Base-by-base conservation (phyloP, 2,888 invertebrate species). In the Oscheius sp. region DNA sequence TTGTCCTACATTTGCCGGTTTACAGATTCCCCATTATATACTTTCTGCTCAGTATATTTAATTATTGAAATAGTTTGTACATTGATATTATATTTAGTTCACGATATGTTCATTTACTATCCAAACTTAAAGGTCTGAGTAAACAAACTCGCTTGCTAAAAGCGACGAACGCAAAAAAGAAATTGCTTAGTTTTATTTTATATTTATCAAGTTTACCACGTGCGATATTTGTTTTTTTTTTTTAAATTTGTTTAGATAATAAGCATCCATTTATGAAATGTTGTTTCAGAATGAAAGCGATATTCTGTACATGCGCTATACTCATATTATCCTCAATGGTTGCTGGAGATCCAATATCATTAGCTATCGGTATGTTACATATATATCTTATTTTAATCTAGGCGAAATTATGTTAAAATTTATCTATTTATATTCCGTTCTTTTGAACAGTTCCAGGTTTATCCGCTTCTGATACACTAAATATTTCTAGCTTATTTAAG, bases 311-410 rank as follows among this genome's bases (percentile, higher is more conserved):
- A 21, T 49, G 13, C 35, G 35, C 35, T 49, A 49, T 49, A 49
- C 13, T 13, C 5, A 7, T 49, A 13, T 18, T 49, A 21, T 49
- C 21, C 21, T 21, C 16, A 13, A 49, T 49, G 21, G 43, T 21
- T 5, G 43, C 21, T 41, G 61, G 61, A 43, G 61, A 61, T 43
- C 61, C 61, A 9, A 43, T 61, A 41, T 43, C 61, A 18, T 45
- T 61, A 43, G 61, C 43, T n/a, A 43, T 61, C 18, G 43, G 61
- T 61, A 13, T 41, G 61, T 45, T 27, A n/a, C 56, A 25, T 53
- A 9, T n/a, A 13, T 0, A 21, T 3, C 23, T 21, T 21, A 3
- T 55, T 5, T 55, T 23, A 2, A 21, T 13, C 2, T 55, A 6
- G 25, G 13, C 7, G 13, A 6, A 55, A 16, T 18, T n/a, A n/a